These are phyloP conservation scores for Pseudochromis fuscus DNA, from an alignment of 2,797 vertebrate genomes.

Conservation along the genomic window DNA sequence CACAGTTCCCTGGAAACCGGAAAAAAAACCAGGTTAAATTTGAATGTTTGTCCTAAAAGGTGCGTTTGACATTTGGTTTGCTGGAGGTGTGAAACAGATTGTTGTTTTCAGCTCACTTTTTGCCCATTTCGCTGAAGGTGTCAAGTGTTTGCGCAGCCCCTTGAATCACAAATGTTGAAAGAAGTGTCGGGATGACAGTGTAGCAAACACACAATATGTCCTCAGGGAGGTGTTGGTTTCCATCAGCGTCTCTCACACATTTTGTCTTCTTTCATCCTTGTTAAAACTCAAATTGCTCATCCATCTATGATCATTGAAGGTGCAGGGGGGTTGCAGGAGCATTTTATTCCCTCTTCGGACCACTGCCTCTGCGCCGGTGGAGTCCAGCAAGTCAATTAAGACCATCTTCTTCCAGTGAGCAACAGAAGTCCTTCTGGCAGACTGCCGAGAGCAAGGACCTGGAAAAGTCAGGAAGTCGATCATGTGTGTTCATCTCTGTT, in stretches of 20 bases:
- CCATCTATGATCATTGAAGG: conserved; percentile 62
- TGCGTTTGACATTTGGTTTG: conserved; percentile 43
- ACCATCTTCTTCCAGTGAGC: conserved; percentile 51
- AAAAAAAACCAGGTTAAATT: conserved; percentile 38
- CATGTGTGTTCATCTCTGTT: conserved; percentile 69
- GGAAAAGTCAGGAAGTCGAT: conserved; percentile 73
- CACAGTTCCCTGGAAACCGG: conserved; percentile 34
- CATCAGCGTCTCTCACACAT: conserved; percentile 39
- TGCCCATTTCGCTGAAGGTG: conserved; percentile 37
- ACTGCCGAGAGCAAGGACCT: conserved; percentile 59
- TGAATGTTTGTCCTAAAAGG: conserved; percentile 47
- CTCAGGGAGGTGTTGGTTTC: conserved; percentile 36
- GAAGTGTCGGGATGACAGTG: conserved; percentile 36
- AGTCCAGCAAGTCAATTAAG: conserved; percentile 76
- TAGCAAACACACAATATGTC: conserved; percentile 24
- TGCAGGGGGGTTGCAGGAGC: conserved; percentile 26
- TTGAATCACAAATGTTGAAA: conserved; percentile 32
- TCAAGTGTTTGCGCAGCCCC: conserved; percentile 26
- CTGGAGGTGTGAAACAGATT: conserved; percentile 43
- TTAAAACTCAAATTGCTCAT: conserved; percentile 53
- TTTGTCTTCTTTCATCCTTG: conserved; percentile 32
- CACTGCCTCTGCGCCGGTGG: conserved; percentile 41
- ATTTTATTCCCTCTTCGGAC: conserved; percentile 53
- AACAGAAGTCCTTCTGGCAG: conserved; percentile 55
- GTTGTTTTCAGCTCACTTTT: conserved; percentile 24